Conservation (phyloP, 2,888 invertebrate genomes). For the Gari tellinella region DNA sequence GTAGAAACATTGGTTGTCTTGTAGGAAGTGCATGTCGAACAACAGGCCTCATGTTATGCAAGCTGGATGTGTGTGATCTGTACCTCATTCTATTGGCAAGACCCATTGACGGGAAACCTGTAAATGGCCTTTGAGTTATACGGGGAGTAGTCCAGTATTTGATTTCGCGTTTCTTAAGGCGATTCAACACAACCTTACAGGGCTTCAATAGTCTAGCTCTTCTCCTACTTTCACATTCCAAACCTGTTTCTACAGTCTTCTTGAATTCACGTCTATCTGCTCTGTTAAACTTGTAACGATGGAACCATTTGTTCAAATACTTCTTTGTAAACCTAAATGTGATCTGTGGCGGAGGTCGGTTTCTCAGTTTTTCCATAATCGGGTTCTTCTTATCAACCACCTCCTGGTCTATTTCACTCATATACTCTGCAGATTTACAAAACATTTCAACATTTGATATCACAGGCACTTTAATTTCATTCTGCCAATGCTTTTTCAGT, state of each 20-base stretch:
- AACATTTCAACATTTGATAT: constrained; percentile 58
- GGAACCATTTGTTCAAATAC: constrained; percentile 59
- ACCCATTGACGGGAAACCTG: too few species aligned
- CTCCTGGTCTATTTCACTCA: constrained; percentile 17
- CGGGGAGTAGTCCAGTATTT: constrained; percentile 61
- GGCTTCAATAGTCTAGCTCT: constrained; percentile 42
- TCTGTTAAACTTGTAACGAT: constrained; percentile 70
- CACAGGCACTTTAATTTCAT: constrained; percentile 60
- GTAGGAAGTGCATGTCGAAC: too few species aligned
- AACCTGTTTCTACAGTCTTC: constrained; percentile 55
- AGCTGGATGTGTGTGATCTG: too few species aligned
- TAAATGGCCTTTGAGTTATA: too few species aligned
- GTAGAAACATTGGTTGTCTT: too few species aligned
- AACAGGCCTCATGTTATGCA: too few species aligned
- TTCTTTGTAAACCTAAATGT: constrained; percentile 67
- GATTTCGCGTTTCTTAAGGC: constrained; percentile 57
- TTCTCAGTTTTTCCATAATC: constrained; percentile 65
- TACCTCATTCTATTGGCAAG: too few species aligned
- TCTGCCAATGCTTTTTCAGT: constrained; percentile 68
- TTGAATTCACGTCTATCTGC: constrained; percentile 60
- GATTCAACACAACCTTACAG: constrained; percentile 57
- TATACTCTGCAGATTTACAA: constrained; percentile 59
- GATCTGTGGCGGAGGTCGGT: constrained; percentile 63
- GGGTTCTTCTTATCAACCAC: constrained; percentile 23
- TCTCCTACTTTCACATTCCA: constrained; percentile 55